These are phyloP conservation scores for Heliconius hortense DNA, from an alignment of 2,888 invertebrate species.

Conservation along the genomic window DNA sequence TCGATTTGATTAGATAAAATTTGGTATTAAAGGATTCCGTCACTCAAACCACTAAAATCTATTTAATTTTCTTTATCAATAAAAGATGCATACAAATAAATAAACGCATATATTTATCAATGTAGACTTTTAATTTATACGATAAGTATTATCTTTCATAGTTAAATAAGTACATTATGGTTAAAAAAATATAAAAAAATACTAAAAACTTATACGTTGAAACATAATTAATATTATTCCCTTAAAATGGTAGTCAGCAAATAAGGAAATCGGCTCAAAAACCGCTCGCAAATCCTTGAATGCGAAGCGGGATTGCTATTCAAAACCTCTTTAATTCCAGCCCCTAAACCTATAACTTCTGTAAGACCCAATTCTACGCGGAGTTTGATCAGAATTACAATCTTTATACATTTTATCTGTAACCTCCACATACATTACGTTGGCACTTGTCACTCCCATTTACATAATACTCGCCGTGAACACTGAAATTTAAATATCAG, in stretches of 20 bases:
- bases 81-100: background rate
- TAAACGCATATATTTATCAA: background rate
- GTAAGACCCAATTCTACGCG: conserved; percentile 19
- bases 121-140: too few species aligned
- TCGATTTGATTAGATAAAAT: background rate
- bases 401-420: conserved; percentile 22
- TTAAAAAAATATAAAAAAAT: background rate
- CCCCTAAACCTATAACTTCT: conserved; percentile 21
- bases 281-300: conserved; percentile 6
- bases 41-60: background rate
- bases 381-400: conserved; percentile 20
- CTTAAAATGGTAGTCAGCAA: background rate
- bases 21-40: background rate
- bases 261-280: conserved; percentile 1
- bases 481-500: conserved; percentile 61
- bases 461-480: conserved; percentile 37
- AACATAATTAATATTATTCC: background rate
- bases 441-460: conserved; percentile 32
- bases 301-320: conserved; percentile 19
- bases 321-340: conserved; percentile 24
- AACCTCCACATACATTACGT: conserved; percentile 32
- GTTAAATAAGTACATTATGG: background rate
- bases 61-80: background rate
- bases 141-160: too few species aligned
- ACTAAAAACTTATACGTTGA: background rate